Percentiles rank a stretch among this genome's conserved stretches.
phyloP scores from a whole-genome alignment of 2,888 invertebrate species.

The Erebia epiphron region DNA sequence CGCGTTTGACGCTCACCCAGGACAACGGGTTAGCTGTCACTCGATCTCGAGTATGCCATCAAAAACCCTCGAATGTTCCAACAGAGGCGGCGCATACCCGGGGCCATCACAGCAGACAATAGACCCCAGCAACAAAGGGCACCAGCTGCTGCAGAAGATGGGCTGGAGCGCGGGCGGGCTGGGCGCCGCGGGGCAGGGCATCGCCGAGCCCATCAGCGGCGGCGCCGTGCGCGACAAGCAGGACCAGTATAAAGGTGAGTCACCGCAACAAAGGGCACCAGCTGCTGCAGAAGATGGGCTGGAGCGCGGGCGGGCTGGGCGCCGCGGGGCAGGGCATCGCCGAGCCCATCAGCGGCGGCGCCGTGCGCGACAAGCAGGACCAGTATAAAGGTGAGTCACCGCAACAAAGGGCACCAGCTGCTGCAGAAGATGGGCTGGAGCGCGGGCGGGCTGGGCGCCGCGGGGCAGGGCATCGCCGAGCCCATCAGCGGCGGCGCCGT shows the following conservation, averaged over 20 bases:
- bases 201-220: slow-evolving; percentile 96
- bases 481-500: slow-evolving; percentile 96
- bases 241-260: slow-evolving; percentile 92
- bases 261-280: slow-evolving; percentile 96
- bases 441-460: slow-evolving; percentile 95
- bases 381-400: slow-evolving; percentile 88
- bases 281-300: slow-evolving; percentile 98
- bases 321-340: slow-evolving; percentile 97
- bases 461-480: slow-evolving; percentile 97
- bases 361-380: slow-evolving; percentile 94
- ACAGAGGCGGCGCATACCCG: slow-evolving; percentile 56
- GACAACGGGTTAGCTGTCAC: no score
- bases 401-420: slow-evolving; percentile 98
- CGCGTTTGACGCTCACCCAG: no score
- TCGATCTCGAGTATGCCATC: no score
- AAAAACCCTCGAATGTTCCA: background rate
- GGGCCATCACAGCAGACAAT: slow-evolving; percentile 83
- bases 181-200: slow-evolving; percentile 97
- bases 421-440: slow-evolving; percentile 99
- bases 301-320: slow-evolving; percentile 97
- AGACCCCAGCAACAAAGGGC: slow-evolving; percentile 97
- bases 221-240: slow-evolving; percentile 94
- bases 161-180: slow-evolving; percentile 98
- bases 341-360: slow-evolving; percentile 95
- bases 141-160: slow-evolving; percentile 98